Base-by-base conservation (phyloP, 2,113 vertebrate genomes). In the Caranx ignobilis region DNA sequence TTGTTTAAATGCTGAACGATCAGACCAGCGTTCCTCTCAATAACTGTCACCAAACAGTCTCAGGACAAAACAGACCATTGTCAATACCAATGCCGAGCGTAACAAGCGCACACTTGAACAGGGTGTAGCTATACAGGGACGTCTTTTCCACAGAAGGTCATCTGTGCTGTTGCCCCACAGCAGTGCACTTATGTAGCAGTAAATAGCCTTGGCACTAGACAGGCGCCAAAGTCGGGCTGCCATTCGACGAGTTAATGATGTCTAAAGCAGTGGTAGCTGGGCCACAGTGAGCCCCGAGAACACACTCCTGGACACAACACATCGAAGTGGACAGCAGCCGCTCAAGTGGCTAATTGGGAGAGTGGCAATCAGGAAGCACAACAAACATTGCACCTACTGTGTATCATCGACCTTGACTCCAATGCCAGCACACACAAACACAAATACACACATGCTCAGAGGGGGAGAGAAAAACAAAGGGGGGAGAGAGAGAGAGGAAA, bases 331-430 rank as follows among this genome's bases (percentile, higher is more conserved):
- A 94, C 95, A 95, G 92, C 94, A 92, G 90, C 94, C 93, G 90
- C 93, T 94, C 88, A 95, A 95, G 93, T 95, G 94, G 94, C 94
- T 95, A 95, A 95, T 95, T 94, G 93, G 92, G 82, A 92, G 83
- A 79, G 79, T 83, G 88, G 84, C 89, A 89, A 92, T 94, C 90
- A 89, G 80, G 87, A 84, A 90, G 88, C 84, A 89, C 94, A 94
- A 93, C 92, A 95, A 94, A 94, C 93, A 95, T 92, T 32, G 91
- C 93, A 95, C 93, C 94, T 94, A 94, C 93, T 93, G 93, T 87
- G 92, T 91, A 92, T 88, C 88, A 90, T 90, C 81, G 94, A 95
- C 93, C 93, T 94, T 95, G 90, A 95, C 85, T 94, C 57, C 70
- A 68, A 76, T 86, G 88, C 89, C 87, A 89, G 83, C 81, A 86